These are phyloP conservation scores for Laspeyria flexula DNA, from an alignment of 2,888 invertebrate species.

Conservation along the genomic window DNA sequence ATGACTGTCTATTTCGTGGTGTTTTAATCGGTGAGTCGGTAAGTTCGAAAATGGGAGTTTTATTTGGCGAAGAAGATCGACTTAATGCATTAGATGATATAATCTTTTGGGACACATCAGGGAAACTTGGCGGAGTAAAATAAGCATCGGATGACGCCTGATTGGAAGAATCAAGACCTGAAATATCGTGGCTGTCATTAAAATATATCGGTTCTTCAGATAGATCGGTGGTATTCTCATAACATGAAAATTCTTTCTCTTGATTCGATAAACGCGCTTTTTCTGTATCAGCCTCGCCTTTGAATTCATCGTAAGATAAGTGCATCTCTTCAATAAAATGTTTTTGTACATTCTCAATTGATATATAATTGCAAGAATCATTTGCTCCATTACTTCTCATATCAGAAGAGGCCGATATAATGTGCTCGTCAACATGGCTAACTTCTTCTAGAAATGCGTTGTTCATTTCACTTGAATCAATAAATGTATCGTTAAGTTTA, in stretches of 20 bases:
- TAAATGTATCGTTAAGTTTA: slow-evolving; percentile 38
- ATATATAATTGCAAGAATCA: background rate
- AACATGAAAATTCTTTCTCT: slow-evolving; percentile 3
- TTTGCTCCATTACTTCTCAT: background rate
- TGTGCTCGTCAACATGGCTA: slow-evolving; percentile 25
- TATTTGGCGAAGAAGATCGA: slow-evolving; percentile 60
- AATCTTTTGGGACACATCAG: background rate
- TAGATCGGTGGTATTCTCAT: slow-evolving; percentile 1
- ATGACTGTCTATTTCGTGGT: background rate
- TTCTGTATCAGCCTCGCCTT: background rate
- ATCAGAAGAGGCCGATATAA: slow-evolving; percentile 24
- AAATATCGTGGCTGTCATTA: slow-evolving; percentile 24
- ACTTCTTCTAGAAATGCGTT: slow-evolving; percentile 68
- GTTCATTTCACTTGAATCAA: slow-evolving; percentile 62
- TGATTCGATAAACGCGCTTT: background rate
- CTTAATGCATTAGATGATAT: slow-evolving; percentile 12
- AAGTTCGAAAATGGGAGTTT: slow-evolving; percentile 52
- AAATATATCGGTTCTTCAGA: slow-evolving; percentile 18
- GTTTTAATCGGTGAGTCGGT: slow-evolving; percentile 64
- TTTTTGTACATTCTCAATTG: background rate
- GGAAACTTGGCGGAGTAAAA: slow-evolving; percentile 10
- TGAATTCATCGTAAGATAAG: slow-evolving; percentile 2
- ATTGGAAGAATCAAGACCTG: background rate
- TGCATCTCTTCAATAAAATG: background rate
- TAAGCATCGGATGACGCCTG: slow-evolving; percentile 8